A percentile compares a stretch with the other conserved stretches of the same genome.
phyloP scores from a whole-genome alignment of 1,140 invertebrate genomes.

The Xylocopa sonorina region DNA sequence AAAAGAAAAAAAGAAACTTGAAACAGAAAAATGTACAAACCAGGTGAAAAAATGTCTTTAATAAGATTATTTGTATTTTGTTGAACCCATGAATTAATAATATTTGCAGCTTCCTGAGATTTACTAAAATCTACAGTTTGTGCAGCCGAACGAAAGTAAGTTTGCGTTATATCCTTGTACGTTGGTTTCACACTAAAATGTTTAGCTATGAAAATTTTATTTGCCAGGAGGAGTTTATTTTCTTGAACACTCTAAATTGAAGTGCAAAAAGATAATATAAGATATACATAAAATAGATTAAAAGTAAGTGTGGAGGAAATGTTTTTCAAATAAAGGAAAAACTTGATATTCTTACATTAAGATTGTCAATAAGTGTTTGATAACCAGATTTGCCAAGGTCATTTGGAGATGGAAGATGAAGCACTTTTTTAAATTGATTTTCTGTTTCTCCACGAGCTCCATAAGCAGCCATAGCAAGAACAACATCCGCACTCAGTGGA shows the following conservation, averaged over 20 bases:
- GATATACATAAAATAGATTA: slow-evolving; percentile 3
- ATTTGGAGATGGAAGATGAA: slow-evolving; percentile 67
- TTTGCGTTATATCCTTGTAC: slow-evolving; percentile 59
- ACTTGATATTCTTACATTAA: slow-evolving; percentile 69
- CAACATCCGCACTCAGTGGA: slow-evolving; percentile 70
- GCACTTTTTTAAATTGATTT: slow-evolving; percentile 60
- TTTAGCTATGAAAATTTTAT: slow-evolving; percentile 70
- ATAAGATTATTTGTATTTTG: slow-evolving; percentile 83
- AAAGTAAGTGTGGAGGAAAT: neutral
- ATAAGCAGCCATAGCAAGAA: slow-evolving; percentile 72
- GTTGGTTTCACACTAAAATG: slow-evolving; percentile 55
- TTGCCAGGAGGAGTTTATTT: slow-evolving; percentile 72
- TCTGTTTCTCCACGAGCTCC: slow-evolving; percentile 72
- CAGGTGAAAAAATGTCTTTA: slow-evolving; percentile 79
- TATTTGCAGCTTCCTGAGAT: slow-evolving; percentile 65
- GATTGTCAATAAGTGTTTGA: slow-evolving; percentile 58
- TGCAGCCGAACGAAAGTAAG: slow-evolving; percentile 61
- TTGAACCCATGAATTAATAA: slow-evolving; percentile 84
- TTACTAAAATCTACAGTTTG: slow-evolving; percentile 75
- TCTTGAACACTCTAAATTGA: slow-evolving; percentile 67
- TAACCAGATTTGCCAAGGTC: slow-evolving; percentile 55
- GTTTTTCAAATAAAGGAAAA: neutral
- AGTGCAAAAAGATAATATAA: neutral
- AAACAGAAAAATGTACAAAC: slow-evolving; percentile 64
- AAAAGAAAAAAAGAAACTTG: no score